phyloP scores from a whole-genome alignment of 2,888 invertebrate genomes.

The Machimus rusticus region DNA sequence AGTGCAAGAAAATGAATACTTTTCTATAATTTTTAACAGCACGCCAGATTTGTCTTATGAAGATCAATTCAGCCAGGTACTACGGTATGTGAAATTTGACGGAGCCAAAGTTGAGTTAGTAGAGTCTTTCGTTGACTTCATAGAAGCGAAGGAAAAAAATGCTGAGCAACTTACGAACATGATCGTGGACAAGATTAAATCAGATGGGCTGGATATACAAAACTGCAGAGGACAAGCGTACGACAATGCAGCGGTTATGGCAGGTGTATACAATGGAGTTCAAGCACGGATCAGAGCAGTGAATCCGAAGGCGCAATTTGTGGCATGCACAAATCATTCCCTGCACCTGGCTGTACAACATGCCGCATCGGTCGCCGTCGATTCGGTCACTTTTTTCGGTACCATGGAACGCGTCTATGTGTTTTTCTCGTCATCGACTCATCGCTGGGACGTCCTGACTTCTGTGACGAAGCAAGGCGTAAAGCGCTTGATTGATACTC shows the following conservation, averaged over 20 bases:
- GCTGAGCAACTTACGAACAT: slow-evolving; percentile 33
- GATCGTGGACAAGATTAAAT: slow-evolving; percentile 19
- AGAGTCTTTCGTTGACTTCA: slow-evolving; percentile 28
- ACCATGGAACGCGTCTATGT: slow-evolving; percentile 32
- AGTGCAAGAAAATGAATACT: slow-evolving; percentile 27
- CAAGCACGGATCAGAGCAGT: slow-evolving; percentile 16
- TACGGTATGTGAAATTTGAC: too few species aligned
- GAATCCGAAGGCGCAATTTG: slow-evolving; percentile 35
- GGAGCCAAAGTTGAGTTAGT: too few species aligned
- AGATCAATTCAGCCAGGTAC: too few species aligned
- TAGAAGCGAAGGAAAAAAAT: slow-evolving; percentile 28
- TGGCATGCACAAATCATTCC: slow-evolving; percentile 41
- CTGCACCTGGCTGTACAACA: slow-evolving; percentile 19
- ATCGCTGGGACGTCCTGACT: slow-evolving; percentile 41
- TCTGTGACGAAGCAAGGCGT: slow-evolving; percentile 42
- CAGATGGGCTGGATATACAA: slow-evolving; percentile 23
- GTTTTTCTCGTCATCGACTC: slow-evolving; percentile 41
- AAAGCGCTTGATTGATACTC: background rate
- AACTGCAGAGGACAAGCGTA: slow-evolving; percentile 39
- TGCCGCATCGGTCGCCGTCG: background rate
- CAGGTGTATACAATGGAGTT: slow-evolving; percentile 22
- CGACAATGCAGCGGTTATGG: slow-evolving; percentile 30
- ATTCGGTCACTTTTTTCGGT: slow-evolving; percentile 32
- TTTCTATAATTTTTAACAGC: too few species aligned
- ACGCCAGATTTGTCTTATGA: too few species aligned